Conservation (phyloP, 2,888 invertebrate genomes). For the Agrypnus murinus region DNA sequence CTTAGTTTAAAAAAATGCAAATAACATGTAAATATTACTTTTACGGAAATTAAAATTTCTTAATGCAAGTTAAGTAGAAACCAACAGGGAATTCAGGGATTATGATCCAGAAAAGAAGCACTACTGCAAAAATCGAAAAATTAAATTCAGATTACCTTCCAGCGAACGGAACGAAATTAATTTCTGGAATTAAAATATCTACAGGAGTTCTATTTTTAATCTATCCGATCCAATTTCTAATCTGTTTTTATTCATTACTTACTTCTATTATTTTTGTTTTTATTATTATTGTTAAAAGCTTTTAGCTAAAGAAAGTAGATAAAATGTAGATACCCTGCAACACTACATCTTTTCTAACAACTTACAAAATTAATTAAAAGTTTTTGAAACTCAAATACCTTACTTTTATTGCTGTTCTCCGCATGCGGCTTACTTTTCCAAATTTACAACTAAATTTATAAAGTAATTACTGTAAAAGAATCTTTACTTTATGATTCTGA, state of each 20-base stretch:
- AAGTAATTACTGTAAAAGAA: no score
- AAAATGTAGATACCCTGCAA: no score
- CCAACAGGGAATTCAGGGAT: slow-evolving; percentile 5
- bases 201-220: no score
- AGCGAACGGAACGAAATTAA: no score
- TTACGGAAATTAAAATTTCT: slow-evolving; percentile 4
- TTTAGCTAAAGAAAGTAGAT: no score
- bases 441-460: slow-evolving; percentile 10
- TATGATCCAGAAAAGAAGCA: neutral
- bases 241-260: no score
- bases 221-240: no score
- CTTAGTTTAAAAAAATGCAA: slow-evolving; percentile 10
- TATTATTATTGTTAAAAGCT: no score
- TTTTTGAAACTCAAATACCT: slow-evolving; percentile 27
- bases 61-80: neutral
- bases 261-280: no score
- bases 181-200: slow-evolving; percentile 21
- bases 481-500: no score
- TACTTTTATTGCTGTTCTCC: slow-evolving; percentile 23
- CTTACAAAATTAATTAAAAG: slow-evolving; percentile 30
- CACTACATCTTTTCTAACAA: neutral
- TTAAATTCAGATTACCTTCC: slow-evolving; percentile 30
- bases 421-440: neutral
- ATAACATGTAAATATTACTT: slow-evolving; percentile 16
- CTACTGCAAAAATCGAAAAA: slow-evolving; percentile 9